Base-by-base conservation (phyloP, 2,113 vertebrate species). In the Tor tambroides region DNA sequence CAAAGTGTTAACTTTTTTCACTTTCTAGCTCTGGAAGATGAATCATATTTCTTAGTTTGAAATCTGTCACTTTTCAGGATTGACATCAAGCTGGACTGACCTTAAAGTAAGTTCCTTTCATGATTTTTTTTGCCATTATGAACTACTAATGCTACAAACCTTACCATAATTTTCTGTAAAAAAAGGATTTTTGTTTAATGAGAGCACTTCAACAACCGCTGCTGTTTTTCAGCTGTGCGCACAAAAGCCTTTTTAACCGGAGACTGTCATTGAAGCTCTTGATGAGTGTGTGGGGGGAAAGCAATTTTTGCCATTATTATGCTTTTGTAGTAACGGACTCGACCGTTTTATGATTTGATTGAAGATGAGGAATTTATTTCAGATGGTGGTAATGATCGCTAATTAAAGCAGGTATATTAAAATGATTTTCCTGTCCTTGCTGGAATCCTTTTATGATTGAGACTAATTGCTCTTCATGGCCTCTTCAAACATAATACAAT, bases 391-490 rank as follows among this genome's bases (percentile, higher is more conserved):
- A 92, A 93, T 92, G 35, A 86, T 92, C 90, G 83, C 93, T 89
- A 92, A 93, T 93, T 93, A 91, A 92, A 92, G 92, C 93, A 88
- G 91, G 91, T 91, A n/a, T 72, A 79, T 84, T 30, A 72, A 80
- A 76, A 56, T 63, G 8, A 93, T 93, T 92, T 92, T 79, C 90
- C 90, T 90, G 88, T 88, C 91, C 93, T 92, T 90, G 87, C 91
- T 92, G 93, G 91, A 93, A 84, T 93, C 87, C 89, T 87, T 90
- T 90, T 91, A 90, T 92, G 90, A 90, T 92, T 93, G 91, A 92
- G 90, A 90, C 91, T 90, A 93, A 93, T 93, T 93, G 91, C 92
- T 92, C 86, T 87, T 92, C 90, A 91, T 90, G 89, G 91, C 93
- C 92, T 93, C 46, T 89, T 87, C 84, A 88, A 87, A 88, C 89